Percentiles rank a stretch among this genome's conserved stretches.
phyloP scores from a whole-genome alignment of 2,888 invertebrate species.

The Phorcus lineatus region DNA sequence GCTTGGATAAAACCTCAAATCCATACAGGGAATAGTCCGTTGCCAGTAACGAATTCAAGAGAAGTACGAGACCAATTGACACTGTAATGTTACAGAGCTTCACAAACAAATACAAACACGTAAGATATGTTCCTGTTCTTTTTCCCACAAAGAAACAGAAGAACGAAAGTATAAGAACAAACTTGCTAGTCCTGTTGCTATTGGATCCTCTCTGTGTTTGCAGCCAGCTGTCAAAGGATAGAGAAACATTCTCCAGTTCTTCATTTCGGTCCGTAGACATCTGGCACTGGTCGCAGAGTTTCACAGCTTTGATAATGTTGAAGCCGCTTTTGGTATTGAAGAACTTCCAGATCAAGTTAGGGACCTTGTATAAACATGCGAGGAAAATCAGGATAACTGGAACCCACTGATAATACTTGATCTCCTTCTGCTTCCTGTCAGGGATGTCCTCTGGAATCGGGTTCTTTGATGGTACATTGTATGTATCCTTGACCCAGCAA shows the following conservation, averaged over 20 bases:
- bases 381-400: slow-evolving; percentile 54
- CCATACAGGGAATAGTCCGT: slow-evolving; percentile 39
- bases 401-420: slow-evolving; percentile 57
- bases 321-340: not conserved
- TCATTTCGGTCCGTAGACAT: not conserved
- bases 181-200: not conserved
- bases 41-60: slow-evolving; percentile 37
- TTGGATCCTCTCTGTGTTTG: not conserved
- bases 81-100: slow-evolving; percentile 38
- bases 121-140: slow-evolving; percentile 36
- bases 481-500: slow-evolving; percentile 40
- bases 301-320: not conserved
- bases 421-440: slow-evolving; percentile 33
- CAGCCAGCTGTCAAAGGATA: slow-evolving; percentile 26
- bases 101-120: slow-evolving; percentile 25
- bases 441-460: slow-evolving; percentile 9
- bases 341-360: slow-evolving; percentile 47
- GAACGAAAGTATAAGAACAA: slow-evolving; percentile 9
- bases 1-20: slow-evolving; percentile 32
- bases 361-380: slow-evolving; percentile 50
- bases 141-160: slow-evolving; percentile 33
- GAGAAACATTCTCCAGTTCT: not conserved
- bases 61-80: slow-evolving; percentile 31
- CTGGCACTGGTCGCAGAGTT: not conserved
- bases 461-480: not conserved